Evolutionary conservation across 1,140 invertebrate genomes (phyloP), one percentile per base, ranked within the genome.

Genomic region (Neocloeon triangulifer): DNA sequence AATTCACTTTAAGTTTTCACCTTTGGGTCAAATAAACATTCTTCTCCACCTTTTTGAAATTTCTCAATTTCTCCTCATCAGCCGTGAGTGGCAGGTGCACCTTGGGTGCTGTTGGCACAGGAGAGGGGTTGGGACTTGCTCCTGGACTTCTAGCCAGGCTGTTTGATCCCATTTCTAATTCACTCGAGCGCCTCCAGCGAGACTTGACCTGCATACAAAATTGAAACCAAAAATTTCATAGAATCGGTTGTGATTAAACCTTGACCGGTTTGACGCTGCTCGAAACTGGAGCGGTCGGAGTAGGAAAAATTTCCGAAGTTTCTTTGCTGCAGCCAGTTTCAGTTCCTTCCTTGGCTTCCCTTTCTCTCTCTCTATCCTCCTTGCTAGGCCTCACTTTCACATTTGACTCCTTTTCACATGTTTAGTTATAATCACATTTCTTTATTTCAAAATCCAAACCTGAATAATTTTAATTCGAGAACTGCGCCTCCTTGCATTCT

Each of bases 191-290:
- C 29, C 78, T 51, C 79, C 81, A 85, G 16, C 79, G 56, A 4
- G 78, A 81, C 49, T 85, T 86, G 0, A 86, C 76, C 59, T 82
- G n/a, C n/a, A n/a, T n/a, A n/a, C n/a, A n/a, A n/a, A n/a, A n/a
- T n/a, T n/a, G n/a, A n/a, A n/a, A n/a, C n/a, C n/a, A n/a, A n/a
- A n/a, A n/a, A n/a, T n/a, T n/a, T n/a, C n/a, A n/a, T n/a, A n/a
- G n/a, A n/a, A n/a, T n/a, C n/a, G n/a, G n/a, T n/a, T n/a, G n/a
- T n/a, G n/a, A n/a, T n/a, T n/a, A n/a, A n/a, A n/a, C n/a, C n/a
- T n/a, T 82, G 5, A 78, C 71, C 2, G 74, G 75, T 53, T 70
- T 74, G 7, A 19, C 35, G 32, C 17, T 29, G 15, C n/a, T n/a
- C n/a, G n/a, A n/a, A n/a, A n/a, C n/a, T 38, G 33, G 2, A 20